A percentile compares a stretch with the other conserved stretches of the same genome.
phyloP scores from a whole-genome alignment of 2,888 invertebrate genomes.

The Tiliacea aurago region DNA sequence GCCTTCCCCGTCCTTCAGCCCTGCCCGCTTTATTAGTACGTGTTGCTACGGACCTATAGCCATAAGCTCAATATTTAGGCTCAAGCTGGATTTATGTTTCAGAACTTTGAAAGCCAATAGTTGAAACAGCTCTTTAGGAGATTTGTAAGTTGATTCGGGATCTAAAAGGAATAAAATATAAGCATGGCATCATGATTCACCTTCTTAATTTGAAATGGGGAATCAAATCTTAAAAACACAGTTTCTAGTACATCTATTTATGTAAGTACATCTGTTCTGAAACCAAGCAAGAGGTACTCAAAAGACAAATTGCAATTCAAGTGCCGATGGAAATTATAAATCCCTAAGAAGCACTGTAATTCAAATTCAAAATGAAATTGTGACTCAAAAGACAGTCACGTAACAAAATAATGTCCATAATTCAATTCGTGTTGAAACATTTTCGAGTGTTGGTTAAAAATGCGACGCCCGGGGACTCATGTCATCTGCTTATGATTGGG shows the following conservation, averaged over 20 bases:
- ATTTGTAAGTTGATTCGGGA: neutral
- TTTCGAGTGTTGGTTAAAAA: slow-evolving; percentile 73
- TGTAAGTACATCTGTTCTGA: neutral
- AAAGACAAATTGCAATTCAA: slow-evolving; percentile 16
- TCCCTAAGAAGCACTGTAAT: slow-evolving; percentile 16
- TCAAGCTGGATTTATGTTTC: slow-evolving; percentile 13
- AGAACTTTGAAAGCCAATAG: slow-evolving; percentile 12
- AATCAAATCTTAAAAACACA: neutral
- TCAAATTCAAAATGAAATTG: slow-evolving; percentile 43
- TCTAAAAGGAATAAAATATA: slow-evolving; percentile 11
- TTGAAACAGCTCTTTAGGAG: neutral
- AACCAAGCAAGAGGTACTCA: neutral
- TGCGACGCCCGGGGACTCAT: slow-evolving; percentile 75
- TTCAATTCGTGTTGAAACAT: slow-evolving; percentile 69
- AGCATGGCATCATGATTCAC: neutral
- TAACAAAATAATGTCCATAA: slow-evolving; percentile 69
- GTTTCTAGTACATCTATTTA: neutral
- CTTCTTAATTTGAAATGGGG: neutral
- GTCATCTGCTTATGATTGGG: slow-evolving; percentile 82
- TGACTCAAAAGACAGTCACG: slow-evolving; percentile 53
- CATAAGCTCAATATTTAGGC: slow-evolving; percentile 51
- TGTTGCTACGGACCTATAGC: slow-evolving; percentile 64
- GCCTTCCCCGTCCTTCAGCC: slow-evolving; percentile 83
- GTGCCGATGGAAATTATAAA: slow-evolving; percentile 15
- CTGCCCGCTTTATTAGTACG: slow-evolving; percentile 69